Evolutionary conservation across 1,140 invertebrate species (phyloP), one percentile per base, ranked within the genome.

Genomic region (Formica selysi): DNA sequence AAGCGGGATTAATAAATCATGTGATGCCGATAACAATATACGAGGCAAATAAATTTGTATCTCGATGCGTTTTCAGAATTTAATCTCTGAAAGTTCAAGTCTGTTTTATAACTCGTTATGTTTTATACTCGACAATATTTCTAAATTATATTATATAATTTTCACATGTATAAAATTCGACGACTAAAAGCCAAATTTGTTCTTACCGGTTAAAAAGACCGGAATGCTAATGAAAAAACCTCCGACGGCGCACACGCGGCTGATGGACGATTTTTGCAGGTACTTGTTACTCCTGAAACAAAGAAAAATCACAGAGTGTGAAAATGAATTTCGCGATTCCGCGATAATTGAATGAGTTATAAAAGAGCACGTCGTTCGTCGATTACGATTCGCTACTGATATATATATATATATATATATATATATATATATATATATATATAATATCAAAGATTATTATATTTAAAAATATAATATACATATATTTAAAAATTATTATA

Each of bases 161-260:
- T 48, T 48, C 44, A 3, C 44, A 19, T 22, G 1, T 32, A 38
- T 11, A 71, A 3, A 57, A 70, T 70, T 54, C 13, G 41, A 68
- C 19, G n/a, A 44, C 0, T n/a, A 38, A 54, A 11, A 71, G 29
- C 19, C n/a, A n/a, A 76, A 71, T 57, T 22, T 79, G 64, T 89
- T 94, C 95, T 96, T 95, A 98, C 98, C 98, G 93, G 98, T 98
- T 92, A 99, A 96, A 95, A 98, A 98, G 71, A 98, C 97, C 85
- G 98, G 98, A 95, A 99, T 98, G 83, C 98, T 99, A 91, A 99
- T 97, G 94, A 99, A 98, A 95, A 99, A 98, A 73, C 98, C 98
- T 88, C 98, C 97, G 79, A 99, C 97, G 70, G 98, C 98, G 93
- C 98, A 98, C n/a, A 98, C 97, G 88, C 98, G 96, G 81, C 98